Conservation (phyloP, 2,888 invertebrate species). For the Sipha maydis region DNA sequence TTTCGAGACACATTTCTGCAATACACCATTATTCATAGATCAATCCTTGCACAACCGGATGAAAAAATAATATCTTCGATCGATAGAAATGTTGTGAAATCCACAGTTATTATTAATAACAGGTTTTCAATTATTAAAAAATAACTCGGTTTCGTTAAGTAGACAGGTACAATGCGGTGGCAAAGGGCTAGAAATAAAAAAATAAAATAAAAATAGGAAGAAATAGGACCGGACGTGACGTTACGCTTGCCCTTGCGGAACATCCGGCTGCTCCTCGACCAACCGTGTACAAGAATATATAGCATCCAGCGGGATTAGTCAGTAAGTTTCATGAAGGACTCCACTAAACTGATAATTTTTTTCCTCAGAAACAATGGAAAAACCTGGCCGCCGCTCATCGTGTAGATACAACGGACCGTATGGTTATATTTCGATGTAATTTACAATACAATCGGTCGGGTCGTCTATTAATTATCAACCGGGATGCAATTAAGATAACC, state of each 20-base stretch:
- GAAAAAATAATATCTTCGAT: slow-evolving; percentile 18
- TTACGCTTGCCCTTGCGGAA: slow-evolving; percentile 62
- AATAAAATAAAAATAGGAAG: slow-evolving; percentile 6
- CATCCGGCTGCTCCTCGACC: slow-evolving; percentile 61
- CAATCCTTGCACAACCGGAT: neutral
- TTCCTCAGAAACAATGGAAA: slow-evolving; percentile 41
- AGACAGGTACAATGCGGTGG: neutral
- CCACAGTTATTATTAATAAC: slow-evolving; percentile 42
- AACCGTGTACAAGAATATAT: slow-evolving; percentile 55
- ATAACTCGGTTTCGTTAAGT: slow-evolving; percentile 32
- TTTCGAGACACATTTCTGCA: neutral
- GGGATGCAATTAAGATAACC: neutral
- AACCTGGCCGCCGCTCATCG: neutral
- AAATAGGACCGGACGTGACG: slow-evolving; percentile 57
- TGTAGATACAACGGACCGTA: neutral
- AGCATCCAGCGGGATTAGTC: slow-evolving; percentile 48
- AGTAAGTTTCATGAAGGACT: slow-evolving; percentile 50
- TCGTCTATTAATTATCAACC: neutral
- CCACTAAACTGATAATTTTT: slow-evolving; percentile 16
- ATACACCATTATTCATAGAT: neutral
- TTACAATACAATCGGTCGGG: neutral
- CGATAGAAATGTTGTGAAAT: slow-evolving; percentile 16
- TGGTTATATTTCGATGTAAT: neutral
- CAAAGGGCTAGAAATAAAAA: slow-evolving; percentile 32
- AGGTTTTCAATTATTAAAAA: slow-evolving; percentile 43